These are phyloP conservation scores for Etheostoma spectabile DNA, from an alignment of 2,113 vertebrate genomes.

Conservation along the genomic window DNA sequence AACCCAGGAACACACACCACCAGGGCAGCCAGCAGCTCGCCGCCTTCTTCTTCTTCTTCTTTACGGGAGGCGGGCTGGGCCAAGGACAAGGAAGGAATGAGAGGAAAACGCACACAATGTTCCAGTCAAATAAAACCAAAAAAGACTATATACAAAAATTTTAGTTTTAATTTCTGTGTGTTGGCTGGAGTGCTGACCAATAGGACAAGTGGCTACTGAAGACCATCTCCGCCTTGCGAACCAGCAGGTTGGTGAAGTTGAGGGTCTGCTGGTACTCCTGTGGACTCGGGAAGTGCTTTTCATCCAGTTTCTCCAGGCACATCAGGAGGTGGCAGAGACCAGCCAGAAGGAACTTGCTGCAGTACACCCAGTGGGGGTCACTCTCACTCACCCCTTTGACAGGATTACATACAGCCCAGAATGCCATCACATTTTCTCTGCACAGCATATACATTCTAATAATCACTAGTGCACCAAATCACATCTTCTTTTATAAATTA, in stretches of 20 bases:
- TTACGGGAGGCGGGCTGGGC: slow-evolving; percentile 56
- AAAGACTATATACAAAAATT: neutral
- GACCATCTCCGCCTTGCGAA: slow-evolving; percentile 82
- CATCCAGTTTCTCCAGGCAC: slow-evolving; percentile 74
- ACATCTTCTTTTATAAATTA: neutral
- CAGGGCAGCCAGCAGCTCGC: slow-evolving; percentile 82
- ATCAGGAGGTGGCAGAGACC: slow-evolving; percentile 76
- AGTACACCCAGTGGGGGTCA: slow-evolving; percentile 81
- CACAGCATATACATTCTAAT: neutral
- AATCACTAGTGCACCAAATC: neutral
- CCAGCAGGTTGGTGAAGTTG: slow-evolving; percentile 65
- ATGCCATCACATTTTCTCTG: neutral
- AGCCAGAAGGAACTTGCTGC: slow-evolving; percentile 81
- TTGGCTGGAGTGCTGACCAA: slow-evolving; percentile 68
- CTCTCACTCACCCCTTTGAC: slow-evolving; percentile 75
- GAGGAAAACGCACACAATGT: neutral
- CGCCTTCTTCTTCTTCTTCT: slow-evolving; percentile 44
- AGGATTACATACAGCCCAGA: slow-evolving; percentile 11
- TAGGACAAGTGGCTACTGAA: slow-evolving; percentile 73
- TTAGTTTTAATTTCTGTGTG: neutral
- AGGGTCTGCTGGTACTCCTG: slow-evolving; percentile 70
- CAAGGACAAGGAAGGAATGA: neutral
- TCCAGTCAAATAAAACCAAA: neutral
- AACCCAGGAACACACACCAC: slow-evolving; percentile 88
- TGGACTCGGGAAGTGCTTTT: slow-evolving; percentile 62